Conservation (phyloP, 2,888 invertebrate species). For the Pasiphila rectangulata region DNA sequence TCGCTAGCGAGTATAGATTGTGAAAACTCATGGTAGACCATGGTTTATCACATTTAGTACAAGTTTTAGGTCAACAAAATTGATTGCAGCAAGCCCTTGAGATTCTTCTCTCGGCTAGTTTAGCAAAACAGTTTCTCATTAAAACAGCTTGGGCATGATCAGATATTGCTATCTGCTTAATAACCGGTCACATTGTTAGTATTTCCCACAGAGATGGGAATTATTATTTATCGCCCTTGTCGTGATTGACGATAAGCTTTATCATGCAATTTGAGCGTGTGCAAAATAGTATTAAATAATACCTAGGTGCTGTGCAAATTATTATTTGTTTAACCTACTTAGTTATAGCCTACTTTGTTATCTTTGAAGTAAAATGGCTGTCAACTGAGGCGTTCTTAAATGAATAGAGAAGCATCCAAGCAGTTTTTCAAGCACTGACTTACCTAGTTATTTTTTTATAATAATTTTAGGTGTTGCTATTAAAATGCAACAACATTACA, state of each 20-base stretch:
- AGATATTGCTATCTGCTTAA: slow-evolving; percentile 21
- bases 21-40: no score
- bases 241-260: slow-evolving; percentile 20
- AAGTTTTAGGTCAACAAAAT: background rate
- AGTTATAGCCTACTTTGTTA: no score
- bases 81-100: background rate
- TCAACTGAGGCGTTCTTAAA: no score
- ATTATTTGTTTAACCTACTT: no score
- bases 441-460: no score
- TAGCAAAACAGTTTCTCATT: slow-evolving; percentile 1
- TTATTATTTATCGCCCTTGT: slow-evolving; percentile 24
- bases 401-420: no score
- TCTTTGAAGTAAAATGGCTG: no score
- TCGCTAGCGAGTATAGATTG: no score
- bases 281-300: slow-evolving; percentile 7
- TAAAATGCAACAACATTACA: no score
- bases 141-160: slow-evolving; percentile 12
- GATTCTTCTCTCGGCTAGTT: background rate
- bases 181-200: slow-evolving; percentile 22
- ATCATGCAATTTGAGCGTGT: slow-evolving; percentile 17
- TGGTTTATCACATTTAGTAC: no score
- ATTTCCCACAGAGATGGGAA: slow-evolving; percentile 20
- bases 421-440: no score
- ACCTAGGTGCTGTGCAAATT: slow-evolving; percentile 3
- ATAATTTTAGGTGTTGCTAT: no score